Conservation (phyloP, 2,797 vertebrate genomes). For the Tapera naevia region DNA sequence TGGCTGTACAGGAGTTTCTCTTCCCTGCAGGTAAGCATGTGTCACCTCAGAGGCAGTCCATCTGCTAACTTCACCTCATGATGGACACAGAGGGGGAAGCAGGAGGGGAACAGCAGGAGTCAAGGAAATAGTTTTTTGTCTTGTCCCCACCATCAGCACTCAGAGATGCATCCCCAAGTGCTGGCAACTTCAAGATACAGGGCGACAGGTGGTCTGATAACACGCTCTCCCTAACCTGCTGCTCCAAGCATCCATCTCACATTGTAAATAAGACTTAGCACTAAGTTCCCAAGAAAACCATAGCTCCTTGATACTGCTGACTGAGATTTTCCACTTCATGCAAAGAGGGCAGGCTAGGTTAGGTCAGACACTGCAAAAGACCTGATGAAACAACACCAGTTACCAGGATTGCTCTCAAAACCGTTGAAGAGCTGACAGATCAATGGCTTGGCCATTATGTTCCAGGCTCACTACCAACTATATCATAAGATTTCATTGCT, state of each 20-base stretch:
- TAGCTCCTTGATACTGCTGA: not conserved
- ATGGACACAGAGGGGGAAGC: not conserved
- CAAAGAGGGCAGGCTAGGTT: not conserved
- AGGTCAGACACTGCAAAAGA: not conserved
- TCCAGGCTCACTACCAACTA: not conserved
- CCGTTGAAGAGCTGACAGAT: not conserved
- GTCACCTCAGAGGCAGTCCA: conserved; percentile 44
- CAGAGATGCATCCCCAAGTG: not conserved
- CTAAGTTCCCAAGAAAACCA: not conserved
- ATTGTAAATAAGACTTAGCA: not conserved
- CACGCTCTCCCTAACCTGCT: not conserved
- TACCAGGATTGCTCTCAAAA: not conserved
- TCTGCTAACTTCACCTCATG: conserved; percentile 4
- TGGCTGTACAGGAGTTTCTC: not conserved
- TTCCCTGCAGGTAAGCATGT: not conserved
- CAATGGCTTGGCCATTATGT: not conserved
- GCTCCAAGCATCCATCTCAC: not conserved
- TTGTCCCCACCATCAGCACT: not conserved
- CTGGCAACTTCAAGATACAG: not conserved
- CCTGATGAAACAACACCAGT: not conserved
- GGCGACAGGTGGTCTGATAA: rapidly evolving
- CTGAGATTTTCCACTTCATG: not conserved
- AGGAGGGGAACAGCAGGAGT: not conserved
- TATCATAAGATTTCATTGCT: not conserved
- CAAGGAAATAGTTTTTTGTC: conserved; percentile 10